A percentile compares a stretch with the other conserved stretches of the same genome.
Evolutionary conservation across 2,888 invertebrate species (phyloP).

Genomic region (Lycophotia porphyrea): DNA sequence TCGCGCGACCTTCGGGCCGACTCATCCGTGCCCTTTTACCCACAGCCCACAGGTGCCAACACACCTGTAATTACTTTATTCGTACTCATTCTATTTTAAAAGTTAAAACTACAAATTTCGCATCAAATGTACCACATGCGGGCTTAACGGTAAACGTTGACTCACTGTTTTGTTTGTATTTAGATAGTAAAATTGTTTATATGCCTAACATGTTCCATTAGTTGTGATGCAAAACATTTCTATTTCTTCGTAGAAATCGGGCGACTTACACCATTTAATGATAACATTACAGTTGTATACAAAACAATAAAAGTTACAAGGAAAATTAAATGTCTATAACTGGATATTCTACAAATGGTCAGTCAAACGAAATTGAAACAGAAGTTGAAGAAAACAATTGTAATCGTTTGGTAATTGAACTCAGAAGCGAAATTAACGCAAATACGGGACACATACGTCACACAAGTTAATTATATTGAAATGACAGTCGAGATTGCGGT

Average conservation of each 20-base stretch:
- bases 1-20: conserved; percentile 75
- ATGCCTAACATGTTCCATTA: conserved; percentile 28
- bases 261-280: conserved; percentile 3
- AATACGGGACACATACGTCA: conserved; percentile 80
- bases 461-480: conserved; percentile 87
- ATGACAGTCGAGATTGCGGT: conserved; percentile 87
- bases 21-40: conserved; percentile 74
- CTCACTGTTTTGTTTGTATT: conserved; percentile 60
- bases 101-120: conserved; percentile 23
- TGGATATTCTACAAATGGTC: conserved; percentile 5
- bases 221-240: conserved; percentile 14
- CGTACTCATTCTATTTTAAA: conserved; percentile 66
- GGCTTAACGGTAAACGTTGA: conserved; percentile 63
- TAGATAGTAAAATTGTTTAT: conserved; percentile 44
- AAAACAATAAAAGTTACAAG: conserved; percentile 24
- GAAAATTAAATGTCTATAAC: conserved; percentile 7
- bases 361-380: not conserved
- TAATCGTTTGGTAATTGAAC: conserved; percentile 57
- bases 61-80: conserved; percentile 83
- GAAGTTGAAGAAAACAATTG: conserved; percentile 24
- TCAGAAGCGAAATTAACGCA: conserved; percentile 73
- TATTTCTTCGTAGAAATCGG: not conserved
- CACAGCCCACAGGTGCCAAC: conserved; percentile 84
- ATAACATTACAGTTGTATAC: conserved; percentile 4
- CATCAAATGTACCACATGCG: conserved; percentile 51